A percentile compares a stretch with the other conserved stretches of the same genome.
These are phyloP conservation scores for rabbit (Oryctolagus cuniculus) DNA, from an alignment of 2,113 vertebrate genomes.

Conservation along the genomic window DNA sequence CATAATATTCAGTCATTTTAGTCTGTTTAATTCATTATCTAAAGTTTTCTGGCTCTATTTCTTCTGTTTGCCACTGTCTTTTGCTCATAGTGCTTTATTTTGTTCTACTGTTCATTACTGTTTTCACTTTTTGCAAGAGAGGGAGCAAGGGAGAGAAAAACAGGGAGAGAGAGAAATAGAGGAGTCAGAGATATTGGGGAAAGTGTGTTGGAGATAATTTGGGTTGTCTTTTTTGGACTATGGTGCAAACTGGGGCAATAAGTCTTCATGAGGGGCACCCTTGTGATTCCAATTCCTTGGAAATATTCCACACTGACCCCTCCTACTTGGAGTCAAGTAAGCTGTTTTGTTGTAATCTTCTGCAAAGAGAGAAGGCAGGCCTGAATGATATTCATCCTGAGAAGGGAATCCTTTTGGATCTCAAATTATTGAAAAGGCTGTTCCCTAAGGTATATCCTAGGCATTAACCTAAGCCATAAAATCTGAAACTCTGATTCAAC, in stretches of 20 bases:
- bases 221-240: not conserved
- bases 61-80: not conserved
- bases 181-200: not conserved
- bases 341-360: not conserved
- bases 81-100: not conserved
- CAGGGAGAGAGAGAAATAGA: not conserved
- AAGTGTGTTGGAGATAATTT: not conserved
- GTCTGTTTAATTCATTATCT: not conserved
- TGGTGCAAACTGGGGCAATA: not conserved
- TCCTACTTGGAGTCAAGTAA: not conserved
- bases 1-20: not conserved
- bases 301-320: not conserved
- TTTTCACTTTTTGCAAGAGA: not conserved
- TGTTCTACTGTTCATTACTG: not conserved
- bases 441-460: not conserved
- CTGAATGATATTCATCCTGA: not conserved
- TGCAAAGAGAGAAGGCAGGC: not conserved
- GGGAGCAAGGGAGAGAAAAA: not conserved
- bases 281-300: not conserved
- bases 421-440: not conserved
- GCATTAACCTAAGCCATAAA: not conserved
- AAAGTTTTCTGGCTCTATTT: not conserved
- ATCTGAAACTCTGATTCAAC: not conserved
- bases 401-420: not conserved
- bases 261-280: not conserved